phyloP scores from a whole-genome alignment of 2,888 invertebrate genomes.

The Acanthococcus lagerstroemiae region DNA sequence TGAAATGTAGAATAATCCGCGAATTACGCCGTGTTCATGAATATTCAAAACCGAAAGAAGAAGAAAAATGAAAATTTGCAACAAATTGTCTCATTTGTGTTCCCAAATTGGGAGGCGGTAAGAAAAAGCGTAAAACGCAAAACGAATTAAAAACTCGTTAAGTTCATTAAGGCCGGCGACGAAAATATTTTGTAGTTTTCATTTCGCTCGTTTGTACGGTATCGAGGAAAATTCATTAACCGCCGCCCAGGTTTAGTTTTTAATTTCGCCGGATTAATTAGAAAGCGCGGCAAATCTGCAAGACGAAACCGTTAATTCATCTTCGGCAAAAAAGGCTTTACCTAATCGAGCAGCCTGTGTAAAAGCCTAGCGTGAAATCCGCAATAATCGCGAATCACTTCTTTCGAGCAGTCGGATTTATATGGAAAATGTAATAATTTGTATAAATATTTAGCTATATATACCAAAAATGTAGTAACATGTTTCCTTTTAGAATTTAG shows the following conservation, averaged over 20 bases:
- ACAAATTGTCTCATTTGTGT: background rate
- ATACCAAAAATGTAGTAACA: too few species aligned
- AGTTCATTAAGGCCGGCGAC: constrained; percentile 6
- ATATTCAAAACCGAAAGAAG: too few species aligned
- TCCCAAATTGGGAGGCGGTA: background rate
- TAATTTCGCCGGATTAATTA: constrained; percentile 4
- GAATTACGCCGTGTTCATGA: too few species aligned
- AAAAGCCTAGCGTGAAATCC: too few species aligned
- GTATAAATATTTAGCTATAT: too few species aligned
- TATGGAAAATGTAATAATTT: too few species aligned
- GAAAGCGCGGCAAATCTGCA: background rate
- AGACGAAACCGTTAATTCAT: too few species aligned
- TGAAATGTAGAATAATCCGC: too few species aligned
- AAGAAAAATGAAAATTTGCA: background rate
- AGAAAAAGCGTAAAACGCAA: background rate
- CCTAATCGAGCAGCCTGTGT: background rate
- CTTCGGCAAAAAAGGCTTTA: too few species aligned
- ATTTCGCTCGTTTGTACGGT: background rate
- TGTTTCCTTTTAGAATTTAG: too few species aligned
- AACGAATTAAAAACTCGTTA: constrained; percentile 28
- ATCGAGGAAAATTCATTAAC: constrained; percentile 2
- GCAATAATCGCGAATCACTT: too few species aligned
- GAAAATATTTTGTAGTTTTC: background rate
- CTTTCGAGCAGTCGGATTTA: too few species aligned
- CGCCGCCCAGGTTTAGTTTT: background rate